phyloP scores from a whole-genome alignment of 2,797 vertebrate species.

The Potorous gilbertii region DNA sequence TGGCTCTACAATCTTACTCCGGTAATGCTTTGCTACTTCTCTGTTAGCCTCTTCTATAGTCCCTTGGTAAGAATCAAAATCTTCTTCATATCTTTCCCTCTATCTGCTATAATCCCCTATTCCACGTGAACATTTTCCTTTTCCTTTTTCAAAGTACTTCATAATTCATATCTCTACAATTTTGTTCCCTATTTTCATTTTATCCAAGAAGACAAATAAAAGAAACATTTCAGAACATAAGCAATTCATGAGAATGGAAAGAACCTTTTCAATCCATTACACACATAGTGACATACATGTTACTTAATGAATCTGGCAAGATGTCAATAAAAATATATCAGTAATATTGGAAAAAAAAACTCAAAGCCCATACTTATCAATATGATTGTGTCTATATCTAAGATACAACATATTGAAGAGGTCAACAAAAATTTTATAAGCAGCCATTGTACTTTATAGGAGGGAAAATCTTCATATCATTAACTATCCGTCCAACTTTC shows the following conservation, averaged over 20 bases:
- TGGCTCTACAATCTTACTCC: constrained; percentile 5
- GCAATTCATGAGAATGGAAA: background rate
- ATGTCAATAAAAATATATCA: background rate
- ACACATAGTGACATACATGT: background rate
- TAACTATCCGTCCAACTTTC: background rate
- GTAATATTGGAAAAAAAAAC: background rate
- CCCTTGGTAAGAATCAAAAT: background rate
- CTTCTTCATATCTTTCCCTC: background rate
- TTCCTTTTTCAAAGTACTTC: background rate
- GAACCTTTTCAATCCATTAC: background rate
- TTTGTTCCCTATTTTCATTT: background rate
- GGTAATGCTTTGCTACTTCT: background rate
- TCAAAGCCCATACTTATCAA: background rate
- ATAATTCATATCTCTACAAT: background rate
- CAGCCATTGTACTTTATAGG: background rate
- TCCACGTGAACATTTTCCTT: background rate
- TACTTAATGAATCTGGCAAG: background rate
- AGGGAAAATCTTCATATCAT: background rate
- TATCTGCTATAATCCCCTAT: background rate
- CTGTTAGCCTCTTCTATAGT: constrained; percentile 8
- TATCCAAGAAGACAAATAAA: background rate
- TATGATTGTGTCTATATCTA: background rate
- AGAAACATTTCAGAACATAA: constrained; percentile 1
- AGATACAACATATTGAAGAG: background rate
- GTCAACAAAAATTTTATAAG: background rate